Base-by-base conservation (phyloP, 2,113 vertebrate species). In the Lagopus leucura region DNA sequence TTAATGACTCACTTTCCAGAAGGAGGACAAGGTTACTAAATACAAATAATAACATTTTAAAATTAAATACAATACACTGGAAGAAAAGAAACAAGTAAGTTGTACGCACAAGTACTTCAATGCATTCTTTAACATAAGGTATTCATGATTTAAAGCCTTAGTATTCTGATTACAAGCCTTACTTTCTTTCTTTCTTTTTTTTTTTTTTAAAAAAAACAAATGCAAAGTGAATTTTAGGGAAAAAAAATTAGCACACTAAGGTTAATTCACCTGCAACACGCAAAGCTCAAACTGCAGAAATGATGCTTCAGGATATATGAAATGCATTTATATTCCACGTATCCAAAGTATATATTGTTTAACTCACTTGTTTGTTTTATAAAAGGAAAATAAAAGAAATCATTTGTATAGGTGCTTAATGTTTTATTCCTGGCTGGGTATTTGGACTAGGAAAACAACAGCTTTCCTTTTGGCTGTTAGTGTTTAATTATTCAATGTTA, bases 391-490 rank as follows among this genome's bases (percentile, higher is more conserved):
- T 72, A 52, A 96, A 94, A 96, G 55, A 78, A 54, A 92, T 94
- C 0, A 70, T 92, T 94, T 85, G 73, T 92, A 60, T 94, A 95
- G 77, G 85, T 91, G 94, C 94, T 96, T 96, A 90, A 89, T 94
- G 95, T 96, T 96, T 96, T 95, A 97, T 96, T 96, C 95, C 94
- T 97, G 96, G 95, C 83, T 94, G 86, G 61, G 40, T 95, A 95
- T 96, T 96, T 97, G 95, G 96, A 96, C 81, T 88, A 96, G 86
- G 94, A 95, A 97, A 96, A 95, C 94, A 97, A 96, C 96, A 96
- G 96, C 97, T 97, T 97, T 97, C 92, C 89, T 97, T 95, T 97
- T 94, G 95, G 85, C 93, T 97, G 93, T 86, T 96, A 92, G 89
- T 85, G 65, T 92, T 95, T 97, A 94, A 97, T 95, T 95, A 96